These are phyloP conservation scores for Conus betulinus DNA, from an alignment of 1,140 invertebrate species.

Conservation along the genomic window DNA sequence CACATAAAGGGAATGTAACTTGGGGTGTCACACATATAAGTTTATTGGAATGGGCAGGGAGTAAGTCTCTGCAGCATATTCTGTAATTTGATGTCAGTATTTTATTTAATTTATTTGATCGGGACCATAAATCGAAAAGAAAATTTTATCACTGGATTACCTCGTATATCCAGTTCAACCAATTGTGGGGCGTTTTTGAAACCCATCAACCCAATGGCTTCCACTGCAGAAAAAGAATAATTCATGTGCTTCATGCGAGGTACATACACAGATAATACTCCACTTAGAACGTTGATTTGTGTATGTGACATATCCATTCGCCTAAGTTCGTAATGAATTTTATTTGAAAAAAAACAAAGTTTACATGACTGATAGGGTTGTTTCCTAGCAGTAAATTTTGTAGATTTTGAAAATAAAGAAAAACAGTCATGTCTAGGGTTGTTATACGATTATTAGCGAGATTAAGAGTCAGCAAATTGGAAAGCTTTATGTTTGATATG, in stretches of 20 bases:
- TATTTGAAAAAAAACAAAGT: neutral
- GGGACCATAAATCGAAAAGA: neutral
- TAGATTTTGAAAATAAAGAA: constrained; percentile 21
- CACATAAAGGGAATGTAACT: constrained; percentile 51
- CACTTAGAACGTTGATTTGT: neutral
- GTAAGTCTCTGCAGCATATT: constrained; percentile 46
- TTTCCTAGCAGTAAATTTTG: constrained; percentile 17
- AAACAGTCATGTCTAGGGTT: neutral
- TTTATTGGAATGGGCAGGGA: neutral
- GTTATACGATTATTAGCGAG: constrained; percentile 30
- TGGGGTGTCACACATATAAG: constrained; percentile 15
- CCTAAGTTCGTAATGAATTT: neutral
- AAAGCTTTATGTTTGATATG: neutral
- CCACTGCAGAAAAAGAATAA: neutral
- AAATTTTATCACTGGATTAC: neutral
- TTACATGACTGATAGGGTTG: neutral
- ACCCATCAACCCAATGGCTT: neutral
- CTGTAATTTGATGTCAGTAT: constrained; percentile 40
- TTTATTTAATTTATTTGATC: neutral
- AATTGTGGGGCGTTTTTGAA: neutral
- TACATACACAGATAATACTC: neutral
- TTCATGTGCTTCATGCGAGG: neutral
- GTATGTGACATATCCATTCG: neutral
- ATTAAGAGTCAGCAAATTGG: constrained; percentile 3
- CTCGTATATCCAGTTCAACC: neutral